Conservation (phyloP, 2,797 vertebrate genomes). For the Nyctibius grandis region DNA sequence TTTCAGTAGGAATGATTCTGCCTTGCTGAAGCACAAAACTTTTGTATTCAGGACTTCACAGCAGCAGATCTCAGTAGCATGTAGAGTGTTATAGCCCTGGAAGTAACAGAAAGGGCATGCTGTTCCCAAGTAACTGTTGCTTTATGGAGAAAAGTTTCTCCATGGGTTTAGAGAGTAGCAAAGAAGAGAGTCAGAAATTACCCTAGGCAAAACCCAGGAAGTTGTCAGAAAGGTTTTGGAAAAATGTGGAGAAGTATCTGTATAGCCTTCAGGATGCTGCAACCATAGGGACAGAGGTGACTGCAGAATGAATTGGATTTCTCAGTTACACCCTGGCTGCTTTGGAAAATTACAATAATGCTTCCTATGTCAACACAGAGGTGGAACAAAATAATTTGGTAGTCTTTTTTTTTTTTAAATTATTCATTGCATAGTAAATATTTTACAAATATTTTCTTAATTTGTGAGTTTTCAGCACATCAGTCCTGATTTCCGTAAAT, state of each 20-base stretch:
- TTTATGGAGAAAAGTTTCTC: not conserved
- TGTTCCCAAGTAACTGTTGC: not conserved
- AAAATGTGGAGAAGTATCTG: not conserved
- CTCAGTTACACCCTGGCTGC: not conserved
- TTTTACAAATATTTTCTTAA: not conserved
- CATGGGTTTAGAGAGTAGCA: not conserved
- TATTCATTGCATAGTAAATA: not conserved
- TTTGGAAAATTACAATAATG: not conserved
- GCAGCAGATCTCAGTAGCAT: not conserved
- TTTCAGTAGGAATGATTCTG: not conserved
- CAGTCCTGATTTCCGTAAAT: not conserved
- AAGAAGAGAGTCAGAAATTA: not conserved
- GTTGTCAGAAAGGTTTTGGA: not conserved
- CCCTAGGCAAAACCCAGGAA: not conserved
- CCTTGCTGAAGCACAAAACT: not conserved
- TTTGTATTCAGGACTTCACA: not conserved
- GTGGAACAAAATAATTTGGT: not conserved
- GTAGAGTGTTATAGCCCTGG: not conserved
- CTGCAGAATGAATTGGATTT: not conserved
- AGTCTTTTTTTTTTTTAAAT: not conserved
- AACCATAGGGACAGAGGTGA: not conserved
- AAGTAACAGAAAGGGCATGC: not conserved
- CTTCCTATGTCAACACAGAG: not conserved
- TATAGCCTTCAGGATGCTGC: not conserved
- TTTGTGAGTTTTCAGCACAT: not conserved